Evolutionary conservation across 2,797 vertebrate genomes (phyloP).

Genomic region (Chrosomus eos): DNA sequence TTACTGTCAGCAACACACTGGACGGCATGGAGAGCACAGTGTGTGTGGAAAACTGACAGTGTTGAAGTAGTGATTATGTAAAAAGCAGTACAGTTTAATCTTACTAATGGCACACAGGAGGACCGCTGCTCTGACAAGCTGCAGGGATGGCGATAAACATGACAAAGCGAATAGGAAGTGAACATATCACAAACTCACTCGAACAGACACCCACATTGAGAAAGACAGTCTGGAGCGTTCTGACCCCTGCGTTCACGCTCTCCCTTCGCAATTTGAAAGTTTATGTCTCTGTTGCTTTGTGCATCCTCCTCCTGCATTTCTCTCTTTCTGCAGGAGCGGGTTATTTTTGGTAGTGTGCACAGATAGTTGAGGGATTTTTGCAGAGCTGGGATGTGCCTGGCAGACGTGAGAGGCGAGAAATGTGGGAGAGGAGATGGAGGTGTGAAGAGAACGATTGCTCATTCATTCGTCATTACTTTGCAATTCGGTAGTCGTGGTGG

Average conservation of each 20-base stretch:
- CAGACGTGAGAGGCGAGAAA: constrained; percentile 46
- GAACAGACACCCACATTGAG: constrained; percentile 21
- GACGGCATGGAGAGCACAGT: neutral
- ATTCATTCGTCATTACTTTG: constrained; percentile 54
- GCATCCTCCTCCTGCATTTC: constrained; percentile 55
- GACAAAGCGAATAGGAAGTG: constrained; percentile 32
- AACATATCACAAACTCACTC: constrained; percentile 30
- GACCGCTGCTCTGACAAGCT: constrained; percentile 32
- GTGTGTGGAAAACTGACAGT: constrained; percentile 9
- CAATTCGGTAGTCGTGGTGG: constrained; percentile 1
- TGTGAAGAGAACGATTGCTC: constrained; percentile 53
- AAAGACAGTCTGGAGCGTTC: constrained; percentile 17
- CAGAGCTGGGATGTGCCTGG: constrained; percentile 54
- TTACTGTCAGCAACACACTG: constrained; percentile 25
- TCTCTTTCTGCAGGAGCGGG: constrained; percentile 42
- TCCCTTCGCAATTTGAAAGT: constrained; percentile 55
- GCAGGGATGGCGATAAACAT: constrained; percentile 37
- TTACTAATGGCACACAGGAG: constrained; percentile 41
- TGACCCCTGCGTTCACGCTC: constrained; percentile 6
- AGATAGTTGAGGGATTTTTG: constrained; percentile 56
- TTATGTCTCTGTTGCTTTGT: constrained; percentile 46
- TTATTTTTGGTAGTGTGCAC: constrained; percentile 55
- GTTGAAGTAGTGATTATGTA: constrained; percentile 39
- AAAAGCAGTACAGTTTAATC: constrained; percentile 46
- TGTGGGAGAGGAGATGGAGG: constrained; percentile 35